phyloP scores from a whole-genome alignment of 1,140 invertebrate genomes.

The Planococcus citri region DNA sequence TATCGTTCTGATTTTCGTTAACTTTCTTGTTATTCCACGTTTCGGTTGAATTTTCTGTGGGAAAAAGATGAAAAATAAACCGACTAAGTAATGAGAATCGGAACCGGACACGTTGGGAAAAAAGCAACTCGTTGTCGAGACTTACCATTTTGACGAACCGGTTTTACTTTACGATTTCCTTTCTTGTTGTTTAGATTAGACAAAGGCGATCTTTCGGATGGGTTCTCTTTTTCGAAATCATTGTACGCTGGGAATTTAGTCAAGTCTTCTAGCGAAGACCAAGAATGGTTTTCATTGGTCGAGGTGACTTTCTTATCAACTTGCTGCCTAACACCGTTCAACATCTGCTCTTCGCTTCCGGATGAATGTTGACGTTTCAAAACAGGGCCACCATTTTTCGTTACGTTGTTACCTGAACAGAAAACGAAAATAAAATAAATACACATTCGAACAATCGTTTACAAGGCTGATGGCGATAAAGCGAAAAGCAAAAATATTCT shows the following conservation, averaged over 20 bases:
- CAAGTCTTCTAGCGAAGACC: slow-evolving; percentile 30
- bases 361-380: slow-evolving; percentile 40
- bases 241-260: slow-evolving; percentile 23
- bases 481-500: neutral
- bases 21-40: slow-evolving; percentile 28
- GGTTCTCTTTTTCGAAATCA: slow-evolving; percentile 21
- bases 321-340: slow-evolving; percentile 21
- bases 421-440: neutral
- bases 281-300: slow-evolving; percentile 24
- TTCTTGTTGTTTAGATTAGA: slow-evolving; percentile 24
- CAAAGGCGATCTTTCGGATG: slow-evolving; percentile 8
- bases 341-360: slow-evolving; percentile 40
- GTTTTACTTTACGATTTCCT: slow-evolving; percentile 23
- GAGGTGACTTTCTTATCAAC: slow-evolving; percentile 10
- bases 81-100: neutral
- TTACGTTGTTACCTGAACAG: slow-evolving; percentile 26
- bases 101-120: too few species aligned
- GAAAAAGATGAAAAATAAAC: neutral
- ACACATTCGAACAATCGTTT: neutral
- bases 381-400: slow-evolving; percentile 19
- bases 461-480: neutral
- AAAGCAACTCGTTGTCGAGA: neutral
- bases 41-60: slow-evolving; percentile 11
- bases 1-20: neutral
- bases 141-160: slow-evolving; percentile 16